phyloP scores from a whole-genome alignment of 1,140 invertebrate species.

The Drosophila auraria region DNA sequence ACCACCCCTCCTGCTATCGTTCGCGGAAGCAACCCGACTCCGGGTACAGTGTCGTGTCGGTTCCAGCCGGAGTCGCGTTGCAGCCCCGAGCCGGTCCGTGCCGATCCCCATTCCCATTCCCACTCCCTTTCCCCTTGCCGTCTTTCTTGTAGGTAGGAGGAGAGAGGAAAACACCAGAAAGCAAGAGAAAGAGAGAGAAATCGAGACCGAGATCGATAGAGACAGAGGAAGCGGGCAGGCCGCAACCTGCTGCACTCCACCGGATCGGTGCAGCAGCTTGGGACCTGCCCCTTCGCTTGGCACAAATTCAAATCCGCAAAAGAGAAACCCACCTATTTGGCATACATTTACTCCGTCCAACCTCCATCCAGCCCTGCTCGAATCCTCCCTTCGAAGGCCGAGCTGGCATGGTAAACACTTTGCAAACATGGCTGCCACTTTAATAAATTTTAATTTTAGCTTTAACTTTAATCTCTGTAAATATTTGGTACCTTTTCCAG shows the following conservation, averaged over 20 bases:
- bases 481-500: conserved; percentile 5
- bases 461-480: not conserved
- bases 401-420: not conserved
- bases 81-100: not conserved
- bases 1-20: not conserved
- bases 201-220: not conserved
- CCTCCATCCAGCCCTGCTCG: not conserved
- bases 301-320: conserved; percentile 32
- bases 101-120: not conserved
- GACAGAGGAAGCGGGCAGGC: not conserved
- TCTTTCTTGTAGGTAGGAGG: conserved; percentile 17
- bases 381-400: not conserved
- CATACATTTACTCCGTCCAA: conserved; percentile 3
- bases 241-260: conserved; percentile 30
- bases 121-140: not conserved
- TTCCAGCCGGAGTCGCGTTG: conserved; percentile 12
- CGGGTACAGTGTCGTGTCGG: not conserved
- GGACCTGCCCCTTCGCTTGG: conserved; percentile 9
- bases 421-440: conserved; percentile 13
- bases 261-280: conserved; percentile 13
- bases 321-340: conserved; percentile 17
- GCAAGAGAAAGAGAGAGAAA: not conserved
- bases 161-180: not conserved
- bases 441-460: no score
- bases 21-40: conserved; percentile 4